These are phyloP conservation scores for Malacosoma neustria DNA, from an alignment of 2,888 invertebrate species.

Conservation along the genomic window DNA sequence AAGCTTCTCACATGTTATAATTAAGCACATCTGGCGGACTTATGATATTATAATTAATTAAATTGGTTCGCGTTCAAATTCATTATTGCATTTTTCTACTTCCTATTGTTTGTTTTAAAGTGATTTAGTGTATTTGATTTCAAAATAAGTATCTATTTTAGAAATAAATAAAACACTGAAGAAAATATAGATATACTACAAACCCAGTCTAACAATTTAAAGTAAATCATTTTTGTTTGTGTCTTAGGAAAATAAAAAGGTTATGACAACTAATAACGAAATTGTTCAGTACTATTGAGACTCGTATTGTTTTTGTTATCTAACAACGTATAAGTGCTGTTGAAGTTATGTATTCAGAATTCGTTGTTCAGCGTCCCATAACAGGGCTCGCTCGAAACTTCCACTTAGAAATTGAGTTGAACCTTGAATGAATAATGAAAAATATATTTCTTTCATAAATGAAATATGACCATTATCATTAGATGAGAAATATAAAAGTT, in stretches of 20 bases:
- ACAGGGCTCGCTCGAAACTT: slow-evolving; percentile 32
- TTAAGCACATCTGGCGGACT: slow-evolving; percentile 30
- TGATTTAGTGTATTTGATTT: too few relatives aligned
- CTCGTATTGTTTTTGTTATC: too few relatives aligned
- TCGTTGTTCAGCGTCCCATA: slow-evolving; percentile 24
- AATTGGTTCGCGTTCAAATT: slow-evolving; percentile 20
- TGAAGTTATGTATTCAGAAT: slow-evolving; percentile 41
- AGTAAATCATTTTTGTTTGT: too few relatives aligned
- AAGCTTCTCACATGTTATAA: slow-evolving; percentile 18
- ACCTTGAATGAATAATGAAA: slow-evolving; percentile 14
- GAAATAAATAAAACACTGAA: too few relatives aligned
- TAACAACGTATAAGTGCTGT: slow-evolving; percentile 18
- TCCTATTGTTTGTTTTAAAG: slow-evolving; percentile 5
- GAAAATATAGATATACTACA: too few relatives aligned
- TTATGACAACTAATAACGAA: too few relatives aligned
- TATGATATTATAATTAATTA: slow-evolving; percentile 20
- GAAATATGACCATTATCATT: slow-evolving; percentile 14
- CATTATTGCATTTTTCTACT: slow-evolving; percentile 18
- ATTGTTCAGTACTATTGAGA: too few relatives aligned
- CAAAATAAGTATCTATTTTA: too few relatives aligned
- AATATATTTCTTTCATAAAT: neutral
- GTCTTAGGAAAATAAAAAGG: too few relatives aligned
- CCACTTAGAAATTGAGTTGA: slow-evolving; percentile 21
- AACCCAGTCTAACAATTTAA: too few relatives aligned
- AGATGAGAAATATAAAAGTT: slow-evolving; percentile 5